Evolutionary conservation across 1,140 invertebrate genomes (phyloP).

Genomic region (Drosophila chauvacae): DNA sequence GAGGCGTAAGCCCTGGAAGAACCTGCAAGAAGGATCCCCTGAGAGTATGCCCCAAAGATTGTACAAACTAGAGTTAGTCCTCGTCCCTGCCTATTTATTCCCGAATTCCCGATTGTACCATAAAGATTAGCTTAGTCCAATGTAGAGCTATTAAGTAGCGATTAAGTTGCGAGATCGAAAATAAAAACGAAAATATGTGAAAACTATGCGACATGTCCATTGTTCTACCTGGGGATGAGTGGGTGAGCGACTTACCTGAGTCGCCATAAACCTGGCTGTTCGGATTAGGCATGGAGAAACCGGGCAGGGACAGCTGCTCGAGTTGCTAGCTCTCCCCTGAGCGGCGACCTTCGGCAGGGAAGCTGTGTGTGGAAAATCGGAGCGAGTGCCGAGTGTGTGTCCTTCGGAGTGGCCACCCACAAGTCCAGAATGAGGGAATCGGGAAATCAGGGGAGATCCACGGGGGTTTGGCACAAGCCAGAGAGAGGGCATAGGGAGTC

Average conservation of each 20-base stretch:
- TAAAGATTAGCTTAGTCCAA: constrained; percentile 34
- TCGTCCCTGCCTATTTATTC: constrained; percentile 33
- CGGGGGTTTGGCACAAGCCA: constrained; percentile 68
- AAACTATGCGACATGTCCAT: constrained; percentile 10
- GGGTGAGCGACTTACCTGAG: constrained; percentile 17
- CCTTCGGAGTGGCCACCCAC: constrained; percentile 65
- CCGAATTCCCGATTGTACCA: constrained; percentile 43
- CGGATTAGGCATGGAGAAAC: constrained; percentile 52
- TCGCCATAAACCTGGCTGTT: constrained; percentile 28
- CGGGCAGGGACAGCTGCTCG: constrained; percentile 20
- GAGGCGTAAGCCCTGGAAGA: constrained; percentile 84
- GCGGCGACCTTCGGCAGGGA: constrained; percentile 10
- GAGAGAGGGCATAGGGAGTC: background rate
- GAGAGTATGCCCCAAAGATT: constrained; percentile 34
- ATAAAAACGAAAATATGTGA: constrained; percentile 36
- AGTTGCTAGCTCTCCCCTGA: background rate
- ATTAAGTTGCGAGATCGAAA: constrained; percentile 39
- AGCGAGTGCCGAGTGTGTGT: constrained; percentile 31
- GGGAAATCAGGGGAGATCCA: constrained; percentile 11
- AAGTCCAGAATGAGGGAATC: background rate
- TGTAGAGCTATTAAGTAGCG: constrained; percentile 23
- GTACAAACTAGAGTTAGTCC: constrained; percentile 73
- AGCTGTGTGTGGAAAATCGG: constrained; percentile 22
- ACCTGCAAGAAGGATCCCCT: background rate
- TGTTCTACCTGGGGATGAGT: constrained; percentile 22